Base-by-base conservation (phyloP, 2,888 invertebrate genomes). In the Coleophora flavipennella region DNA sequence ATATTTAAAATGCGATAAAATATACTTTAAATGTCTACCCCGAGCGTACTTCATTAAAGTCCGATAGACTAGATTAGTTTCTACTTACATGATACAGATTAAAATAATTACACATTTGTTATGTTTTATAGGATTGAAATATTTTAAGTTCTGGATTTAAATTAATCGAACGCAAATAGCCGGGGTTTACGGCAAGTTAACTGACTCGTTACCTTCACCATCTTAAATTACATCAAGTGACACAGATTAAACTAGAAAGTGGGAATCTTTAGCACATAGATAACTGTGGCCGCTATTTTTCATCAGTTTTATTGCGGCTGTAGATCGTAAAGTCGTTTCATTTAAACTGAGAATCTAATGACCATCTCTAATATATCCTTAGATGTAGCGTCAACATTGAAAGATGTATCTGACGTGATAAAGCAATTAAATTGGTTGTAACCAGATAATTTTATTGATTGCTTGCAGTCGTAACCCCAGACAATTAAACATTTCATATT, bases 1-100 rank as follows among this genome's bases (percentile, higher is more conserved):
- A 76, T 80, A 78, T 80, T 79, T 79, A 75, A 81, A 83, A 79
- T 59, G 59, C 71, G 72, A 83, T 83, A 81, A 83, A 81, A 74
- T 78, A 80, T 76, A 69, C 62, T 77, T 75, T 83, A 83, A 81
- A 84, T 73, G 81, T 57, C 62, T 65, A 69, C 65, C 66, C 72
- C 61, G 59, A 63, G 67, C 61, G 67, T 67, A 70, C 69, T 80
- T 79, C 78, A 80, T 75, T 66, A 20, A 20, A 20, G 63, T n/a
- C 69, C 58, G 62, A 64, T 68, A 50, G 54, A 53, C 55, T 57
- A 49, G 50, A 29, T 7, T 9, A 45, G 49, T 43, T 50, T 40
- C 57, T 62, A 53, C 13, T 11, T 41, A 61, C 64, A 51, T 68
- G 70, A 72, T 73, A 75, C 67, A 74, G 65, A 73, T 79, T 73